A percentile compares a stretch with the other conserved stretches of the same genome.
phyloP scores from a whole-genome alignment of 2,113 vertebrate species.

The Loxodonta africana region DNA sequence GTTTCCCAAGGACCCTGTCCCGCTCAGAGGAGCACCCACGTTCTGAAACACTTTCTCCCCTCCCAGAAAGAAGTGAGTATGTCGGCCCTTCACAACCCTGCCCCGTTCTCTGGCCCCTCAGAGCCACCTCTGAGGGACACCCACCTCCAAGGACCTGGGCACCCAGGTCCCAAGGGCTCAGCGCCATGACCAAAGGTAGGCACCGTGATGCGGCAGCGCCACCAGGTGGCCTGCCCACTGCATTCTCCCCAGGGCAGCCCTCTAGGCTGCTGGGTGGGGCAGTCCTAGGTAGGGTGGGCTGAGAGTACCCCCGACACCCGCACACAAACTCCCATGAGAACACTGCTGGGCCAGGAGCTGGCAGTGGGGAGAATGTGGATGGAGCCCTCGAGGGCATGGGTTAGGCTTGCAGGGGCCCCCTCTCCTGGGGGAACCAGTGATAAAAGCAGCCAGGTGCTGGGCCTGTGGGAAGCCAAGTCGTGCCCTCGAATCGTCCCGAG shows the following conservation, averaged over 20 bases:
- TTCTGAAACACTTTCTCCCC: not conserved
- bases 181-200: not conserved
- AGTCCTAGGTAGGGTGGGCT: too few relatives aligned
- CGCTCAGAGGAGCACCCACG: not conserved
- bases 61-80: not conserved
- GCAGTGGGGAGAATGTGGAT: too few relatives aligned
- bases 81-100: not conserved
- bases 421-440: not conserved
- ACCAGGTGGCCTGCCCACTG: not conserved
- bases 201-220: not conserved
- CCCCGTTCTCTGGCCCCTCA: not conserved
- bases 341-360: not conserved
- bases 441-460: not conserved
- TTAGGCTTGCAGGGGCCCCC: not conserved
- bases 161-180: not conserved
- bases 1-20: not conserved
- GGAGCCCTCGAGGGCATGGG: not conserved
- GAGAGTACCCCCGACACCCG: not conserved
- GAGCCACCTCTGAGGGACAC: not conserved
- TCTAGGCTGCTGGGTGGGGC: too few relatives aligned
- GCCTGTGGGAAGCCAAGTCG: conserved; percentile 49
- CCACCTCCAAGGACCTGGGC: not conserved
- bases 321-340: not conserved
- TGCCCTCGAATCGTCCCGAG: conserved; percentile 80
- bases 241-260: not conserved